These are phyloP conservation scores for Rhagium mordax DNA, from an alignment of 2,888 invertebrate species.

Conservation along the genomic window DNA sequence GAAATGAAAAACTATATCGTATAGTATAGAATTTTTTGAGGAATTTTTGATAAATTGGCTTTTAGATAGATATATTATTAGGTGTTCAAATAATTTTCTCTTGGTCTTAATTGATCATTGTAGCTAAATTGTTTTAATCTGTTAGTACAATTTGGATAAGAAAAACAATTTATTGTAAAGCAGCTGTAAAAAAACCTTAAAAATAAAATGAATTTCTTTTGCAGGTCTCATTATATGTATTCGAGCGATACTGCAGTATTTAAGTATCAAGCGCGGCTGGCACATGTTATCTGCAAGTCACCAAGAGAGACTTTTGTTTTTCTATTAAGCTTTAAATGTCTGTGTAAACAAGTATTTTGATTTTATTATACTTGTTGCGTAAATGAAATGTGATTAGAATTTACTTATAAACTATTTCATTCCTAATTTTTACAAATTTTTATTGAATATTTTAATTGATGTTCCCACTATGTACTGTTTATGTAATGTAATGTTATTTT, in stretches of 20 bases:
- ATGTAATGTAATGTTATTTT: neutral
- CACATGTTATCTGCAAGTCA: constrained; percentile 88
- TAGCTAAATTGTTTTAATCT: too few species aligned
- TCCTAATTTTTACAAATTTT: constrained; percentile 40
- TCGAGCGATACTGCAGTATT: constrained; percentile 89
- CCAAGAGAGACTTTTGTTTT: constrained; percentile 89
- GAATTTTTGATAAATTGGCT: too few species aligned
- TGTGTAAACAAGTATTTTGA: constrained; percentile 38
- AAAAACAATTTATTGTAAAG: too few species aligned
- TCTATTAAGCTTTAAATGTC: constrained; percentile 75
- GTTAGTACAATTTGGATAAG: too few species aligned
- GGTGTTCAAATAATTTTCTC: too few species aligned
- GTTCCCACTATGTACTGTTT: constrained; percentile 3
- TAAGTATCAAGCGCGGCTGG: constrained; percentile 93
- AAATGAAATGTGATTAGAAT: constrained; percentile 44
- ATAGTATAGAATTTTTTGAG: too few species aligned
- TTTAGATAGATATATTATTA: too few species aligned
- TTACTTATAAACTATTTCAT: constrained; percentile 39
- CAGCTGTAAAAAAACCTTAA: too few species aligned
- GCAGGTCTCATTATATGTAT: constrained; percentile 88
- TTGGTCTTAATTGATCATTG: too few species aligned
- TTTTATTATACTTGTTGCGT: constrained; percentile 41
- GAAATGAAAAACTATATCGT: too few species aligned
- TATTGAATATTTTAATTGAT: constrained; percentile 25
- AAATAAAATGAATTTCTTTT: constrained; percentile 57